Conservation (phyloP, 2,888 invertebrate genomes). For the Cactoblastis cactorum region DNA sequence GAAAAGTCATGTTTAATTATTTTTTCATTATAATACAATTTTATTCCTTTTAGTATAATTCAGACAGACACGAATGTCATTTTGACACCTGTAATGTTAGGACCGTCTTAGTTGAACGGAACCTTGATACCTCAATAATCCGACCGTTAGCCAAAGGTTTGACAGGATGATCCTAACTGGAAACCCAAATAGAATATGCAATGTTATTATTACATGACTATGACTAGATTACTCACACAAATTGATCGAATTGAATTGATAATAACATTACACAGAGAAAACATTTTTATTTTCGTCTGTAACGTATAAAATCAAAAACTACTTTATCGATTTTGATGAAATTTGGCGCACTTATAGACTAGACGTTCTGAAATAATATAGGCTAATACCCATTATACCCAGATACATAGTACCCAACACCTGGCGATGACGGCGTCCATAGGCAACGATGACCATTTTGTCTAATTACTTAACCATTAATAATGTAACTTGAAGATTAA, state of each 20-base stretch:
- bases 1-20: too few species aligned
- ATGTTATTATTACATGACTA: not conserved
- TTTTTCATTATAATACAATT: too few species aligned
- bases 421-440: too few species aligned
- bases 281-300: not conserved
- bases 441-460: too few species aligned
- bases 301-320: not conserved
- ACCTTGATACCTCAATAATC: not conserved
- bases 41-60: too few species aligned
- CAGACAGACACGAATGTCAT: too few species aligned
- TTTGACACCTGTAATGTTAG: not conserved
- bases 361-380: too few species aligned
- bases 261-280: not conserved
- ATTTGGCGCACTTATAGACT: too few species aligned
- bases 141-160: not conserved
- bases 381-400: too few species aligned
- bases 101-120: not conserved
- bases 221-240: not conserved
- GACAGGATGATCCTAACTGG: slow-evolving; percentile 7
- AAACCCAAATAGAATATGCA: not conserved
- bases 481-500: not conserved
- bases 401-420: too few species aligned
- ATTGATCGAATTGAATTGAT: not conserved
- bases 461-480: not conserved
- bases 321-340: too few species aligned